Conservation (phyloP, 1,140 invertebrate species). For the Mactra quadrangularis region DNA sequence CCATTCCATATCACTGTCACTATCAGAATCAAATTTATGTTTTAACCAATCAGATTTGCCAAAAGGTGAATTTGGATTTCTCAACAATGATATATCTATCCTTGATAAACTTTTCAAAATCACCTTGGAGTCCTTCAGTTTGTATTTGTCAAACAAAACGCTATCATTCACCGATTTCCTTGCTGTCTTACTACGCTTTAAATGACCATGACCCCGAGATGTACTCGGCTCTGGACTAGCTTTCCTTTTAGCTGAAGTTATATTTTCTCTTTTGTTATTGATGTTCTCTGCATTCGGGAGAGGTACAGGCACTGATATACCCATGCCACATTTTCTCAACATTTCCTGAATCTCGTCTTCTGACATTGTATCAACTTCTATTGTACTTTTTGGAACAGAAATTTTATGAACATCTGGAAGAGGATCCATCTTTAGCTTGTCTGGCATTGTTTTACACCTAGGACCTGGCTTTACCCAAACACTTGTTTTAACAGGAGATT, state of each 20-base stretch:
- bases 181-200: constrained; percentile 27
- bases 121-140: constrained; percentile 41
- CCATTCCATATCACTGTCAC: constrained; percentile 40
- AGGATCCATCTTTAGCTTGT: background rate
- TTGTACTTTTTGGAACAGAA: background rate
- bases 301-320: constrained; percentile 29
- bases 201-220: constrained; percentile 36
- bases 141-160: constrained; percentile 34
- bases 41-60: constrained; percentile 40
- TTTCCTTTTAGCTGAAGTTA: background rate
- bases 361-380: constrained; percentile 16
- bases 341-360: constrained; percentile 21
- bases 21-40: constrained; percentile 43
- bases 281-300: background rate
- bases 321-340: constrained; percentile 28
- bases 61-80: constrained; percentile 45
- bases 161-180: constrained; percentile 33
- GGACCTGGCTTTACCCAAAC: background rate
- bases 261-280: background rate
- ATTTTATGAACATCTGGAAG: background rate
- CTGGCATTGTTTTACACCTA: background rate
- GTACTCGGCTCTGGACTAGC: constrained; percentile 36
- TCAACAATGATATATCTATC: constrained; percentile 24
- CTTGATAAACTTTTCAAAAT: constrained; percentile 29
- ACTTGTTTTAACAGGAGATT: background rate